A percentile compares a stretch with the other conserved stretches of the same genome.
Evolutionary conservation across 1,140 invertebrate genomes (phyloP).

Genomic region (Drosophila albomicans): DNA sequence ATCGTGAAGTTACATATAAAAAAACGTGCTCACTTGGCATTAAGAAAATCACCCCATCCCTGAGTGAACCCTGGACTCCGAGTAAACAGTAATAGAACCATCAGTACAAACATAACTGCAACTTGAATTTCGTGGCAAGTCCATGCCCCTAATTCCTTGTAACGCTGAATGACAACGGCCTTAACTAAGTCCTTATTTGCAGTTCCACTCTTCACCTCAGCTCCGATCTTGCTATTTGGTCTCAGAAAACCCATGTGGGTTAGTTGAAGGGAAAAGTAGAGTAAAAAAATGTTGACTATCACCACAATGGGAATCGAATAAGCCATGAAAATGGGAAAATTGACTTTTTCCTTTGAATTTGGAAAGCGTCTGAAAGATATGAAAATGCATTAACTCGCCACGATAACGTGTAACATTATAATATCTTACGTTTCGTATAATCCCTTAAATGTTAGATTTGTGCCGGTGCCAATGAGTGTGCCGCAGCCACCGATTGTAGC

Average conservation of each 20-base stretch:
- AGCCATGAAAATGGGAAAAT: conserved; percentile 91
- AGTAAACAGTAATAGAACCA: conserved; percentile 94
- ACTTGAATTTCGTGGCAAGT: conserved; percentile 93
- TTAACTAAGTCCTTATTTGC: conserved; percentile 87
- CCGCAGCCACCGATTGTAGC: conserved; percentile 93
- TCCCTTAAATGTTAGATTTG: conserved; percentile 94
- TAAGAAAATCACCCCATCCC: conserved; percentile 67
- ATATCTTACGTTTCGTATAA: conserved; percentile 88
- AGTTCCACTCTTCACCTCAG: conserved; percentile 85
- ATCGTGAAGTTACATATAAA: neutral
- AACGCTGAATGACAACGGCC: conserved; percentile 88
- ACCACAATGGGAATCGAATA: conserved; percentile 88
- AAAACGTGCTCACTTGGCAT: conserved; percentile 52
- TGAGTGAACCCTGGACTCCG: conserved; percentile 88
- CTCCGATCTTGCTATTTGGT: conserved; percentile 85
- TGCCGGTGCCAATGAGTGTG: conserved; percentile 94
- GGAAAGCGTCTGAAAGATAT: conserved; percentile 84
- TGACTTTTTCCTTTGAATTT: conserved; percentile 86
- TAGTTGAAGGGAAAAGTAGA: conserved; percentile 90
- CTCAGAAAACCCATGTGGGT: conserved; percentile 90
- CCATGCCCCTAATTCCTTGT: conserved; percentile 90
- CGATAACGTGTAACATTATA: neutral
- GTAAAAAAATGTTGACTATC: conserved; percentile 88
- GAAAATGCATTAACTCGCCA: neutral
- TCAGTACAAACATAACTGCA: conserved; percentile 89